Evolutionary conservation across 2,888 invertebrate genomes (phyloP), one percentile per base, ranked within the genome.

Genomic region (Drosophila cyrtoloma): DNA sequence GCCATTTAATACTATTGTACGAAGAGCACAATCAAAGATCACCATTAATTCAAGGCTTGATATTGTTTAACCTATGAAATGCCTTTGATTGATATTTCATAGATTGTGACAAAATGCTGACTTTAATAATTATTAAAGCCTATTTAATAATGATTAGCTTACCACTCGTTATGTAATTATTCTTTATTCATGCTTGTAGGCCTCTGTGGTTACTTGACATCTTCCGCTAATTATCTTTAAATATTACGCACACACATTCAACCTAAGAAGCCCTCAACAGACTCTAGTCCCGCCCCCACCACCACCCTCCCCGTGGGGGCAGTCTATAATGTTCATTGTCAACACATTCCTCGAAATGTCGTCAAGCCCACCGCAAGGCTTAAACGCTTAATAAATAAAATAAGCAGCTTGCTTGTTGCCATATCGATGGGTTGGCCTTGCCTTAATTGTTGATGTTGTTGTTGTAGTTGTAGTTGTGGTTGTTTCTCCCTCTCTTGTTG

Each of bases 361-460:
- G 62, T 59, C 78, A 70, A 66, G 62, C 78, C 81, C 81, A 77
- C 72, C 69, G 62, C 70, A 74, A 74, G 78, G 75, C 79, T 84
- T 78, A 82, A 84, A 71, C 69, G 80, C 71, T 87, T 87, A 78
- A 89, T 87, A 86, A 82, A 88, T 86, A 85, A 85, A 70, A 62
- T 89, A 81, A 77, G 81, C 86, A 82, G 86, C 86, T 85, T 87
- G n/a, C 37, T 57, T 57, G 51, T 28, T 77, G 72, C 62, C 82
- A 69, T 70, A 77, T 74, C 77, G 81, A 79, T 78, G 64, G 70
- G 28, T 63, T 76, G 83, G 70, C 79, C 81, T 71, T 79, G 81
- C 74, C 80, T 67, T 75, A 77, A 77, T 75, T 66, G 73, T 37
- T 47, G 67, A 32, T 58, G 44, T 42, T 75, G 62, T 47, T 28